phyloP scores from a whole-genome alignment of 2,888 invertebrate genomes.

The Monoplex corrugatus region DNA sequence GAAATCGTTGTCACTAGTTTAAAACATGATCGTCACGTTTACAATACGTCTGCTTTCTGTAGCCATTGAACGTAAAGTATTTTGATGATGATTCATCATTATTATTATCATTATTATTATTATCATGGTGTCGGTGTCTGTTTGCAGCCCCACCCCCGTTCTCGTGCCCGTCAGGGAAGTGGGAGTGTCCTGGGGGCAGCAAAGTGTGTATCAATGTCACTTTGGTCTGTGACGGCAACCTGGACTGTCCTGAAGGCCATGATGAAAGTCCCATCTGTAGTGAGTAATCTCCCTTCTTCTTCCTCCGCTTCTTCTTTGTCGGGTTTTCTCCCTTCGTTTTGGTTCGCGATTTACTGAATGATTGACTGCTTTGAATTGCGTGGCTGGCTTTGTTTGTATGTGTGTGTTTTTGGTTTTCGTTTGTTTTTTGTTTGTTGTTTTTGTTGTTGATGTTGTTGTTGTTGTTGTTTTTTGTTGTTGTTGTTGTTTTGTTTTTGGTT shows the following conservation, averaged over 20 bases:
- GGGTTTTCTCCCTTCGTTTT: no score
- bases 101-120: no score
- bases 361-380: no score
- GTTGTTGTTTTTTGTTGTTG: not conserved
- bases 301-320: conserved; percentile 42
- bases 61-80: no score
- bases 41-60: no score
- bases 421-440: no score
- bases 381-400: not conserved
- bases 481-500: not conserved
- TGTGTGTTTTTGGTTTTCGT: no score
- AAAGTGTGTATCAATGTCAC: conserved; percentile 90
- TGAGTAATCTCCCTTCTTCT: no score
- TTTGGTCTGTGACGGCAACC: conserved; percentile 86
- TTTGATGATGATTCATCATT: no score
- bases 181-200: conserved; percentile 89
- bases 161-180: conserved; percentile 84
- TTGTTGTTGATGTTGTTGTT: no score
- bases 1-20: no score
- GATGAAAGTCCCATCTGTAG: conserved; percentile 94
- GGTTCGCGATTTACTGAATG: conserved; percentile 28
- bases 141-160: conserved; percentile 70
- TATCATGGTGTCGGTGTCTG: not conserved
- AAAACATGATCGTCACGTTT: no score
- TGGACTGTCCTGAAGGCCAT: conserved; percentile 94